Conservation (phyloP, 1,140 invertebrate species). For the Acromyrmex echinatior region DNA sequence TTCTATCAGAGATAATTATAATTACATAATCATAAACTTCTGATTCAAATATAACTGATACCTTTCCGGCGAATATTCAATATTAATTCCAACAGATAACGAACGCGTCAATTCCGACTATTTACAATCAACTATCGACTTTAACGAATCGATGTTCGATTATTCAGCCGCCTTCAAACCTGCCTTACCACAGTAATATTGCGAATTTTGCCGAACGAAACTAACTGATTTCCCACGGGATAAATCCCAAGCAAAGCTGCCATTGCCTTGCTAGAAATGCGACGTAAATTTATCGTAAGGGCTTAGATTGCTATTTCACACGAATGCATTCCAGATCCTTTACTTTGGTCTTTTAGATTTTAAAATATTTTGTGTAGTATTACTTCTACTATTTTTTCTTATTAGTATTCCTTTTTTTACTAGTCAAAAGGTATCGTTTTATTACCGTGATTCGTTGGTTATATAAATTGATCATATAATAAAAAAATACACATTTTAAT, state of each 20-base stretch:
- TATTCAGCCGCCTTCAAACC: slow-evolving; percentile 62
- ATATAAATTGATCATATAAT: not conserved
- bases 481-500: not conserved
- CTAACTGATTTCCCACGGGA: slow-evolving; percentile 78
- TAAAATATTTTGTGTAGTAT: slow-evolving; percentile 9
- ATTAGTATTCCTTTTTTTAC: not conserved
- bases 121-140: slow-evolving; percentile 60
- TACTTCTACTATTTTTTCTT: not conserved
- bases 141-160: slow-evolving; percentile 70
- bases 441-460: not conserved
- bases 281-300: slow-evolving; percentile 73
- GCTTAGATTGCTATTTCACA: slow-evolving; percentile 69
- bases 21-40: not conserved
- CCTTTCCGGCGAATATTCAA: not conserved
- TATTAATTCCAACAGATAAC: slow-evolving; percentile 14
- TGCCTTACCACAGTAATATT: slow-evolving; percentile 55
- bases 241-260: slow-evolving; percentile 72
- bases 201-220: slow-evolving; percentile 73
- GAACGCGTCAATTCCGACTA: slow-evolving; percentile 1
- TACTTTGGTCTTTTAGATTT: slow-evolving; percentile 41
- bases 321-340: slow-evolving; percentile 38
- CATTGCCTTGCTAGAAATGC: slow-evolving; percentile 60
- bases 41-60: not conserved
- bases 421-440: not conserved
- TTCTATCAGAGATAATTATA: not conserved